Base-by-base conservation (phyloP, 1,140 invertebrate species). In the Apis dorsata region DNA sequence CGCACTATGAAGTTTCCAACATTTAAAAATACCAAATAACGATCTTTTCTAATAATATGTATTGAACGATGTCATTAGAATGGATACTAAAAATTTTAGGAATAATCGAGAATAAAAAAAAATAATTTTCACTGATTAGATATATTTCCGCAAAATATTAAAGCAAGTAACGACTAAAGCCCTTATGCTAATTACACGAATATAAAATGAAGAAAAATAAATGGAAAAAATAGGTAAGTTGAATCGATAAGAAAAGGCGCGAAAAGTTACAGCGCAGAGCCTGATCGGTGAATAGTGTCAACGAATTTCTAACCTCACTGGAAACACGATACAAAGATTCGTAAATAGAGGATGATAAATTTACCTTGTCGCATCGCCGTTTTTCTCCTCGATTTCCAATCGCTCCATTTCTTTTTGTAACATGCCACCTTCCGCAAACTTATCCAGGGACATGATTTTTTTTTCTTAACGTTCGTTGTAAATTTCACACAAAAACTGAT, bases 401-500 rank as follows among this genome's bases (percentile, higher is more conserved):
- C 91, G 90, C 62, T 94, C 93, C 90, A 94, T 93, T 77, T 94
- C 93, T 88, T 94, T 94, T 70, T 92, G 91, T 51, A 93, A 87
- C 72, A 72, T 62, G 51, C 89, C 84, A 75, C 84, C 81, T 83
- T 93, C 91, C 68, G 78, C 82, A 81, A 92, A 93, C 85, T 93
- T 93, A 90, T 94, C 93, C 92, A 94, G 85, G 34, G 92, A 93
- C 92, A 93, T 93, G 78, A 75, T 91, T 74, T 5, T 8, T 59
- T 75, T 65, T 17, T 69, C 17, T 74, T 78, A 51, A 55, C 1
- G 62, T 62, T 72, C 78, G 51, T 86, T 77, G 73, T 21, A 75
- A 69, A 84, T 66, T 55, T 86, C 79, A 72, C 85, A 76, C 85
- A 80, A 83, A 79, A 73, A 76, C 55, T 44, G 59, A 57, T 28